Base-by-base conservation (phyloP, 2,888 invertebrate species). In the Serripes groenlandicus region DNA sequence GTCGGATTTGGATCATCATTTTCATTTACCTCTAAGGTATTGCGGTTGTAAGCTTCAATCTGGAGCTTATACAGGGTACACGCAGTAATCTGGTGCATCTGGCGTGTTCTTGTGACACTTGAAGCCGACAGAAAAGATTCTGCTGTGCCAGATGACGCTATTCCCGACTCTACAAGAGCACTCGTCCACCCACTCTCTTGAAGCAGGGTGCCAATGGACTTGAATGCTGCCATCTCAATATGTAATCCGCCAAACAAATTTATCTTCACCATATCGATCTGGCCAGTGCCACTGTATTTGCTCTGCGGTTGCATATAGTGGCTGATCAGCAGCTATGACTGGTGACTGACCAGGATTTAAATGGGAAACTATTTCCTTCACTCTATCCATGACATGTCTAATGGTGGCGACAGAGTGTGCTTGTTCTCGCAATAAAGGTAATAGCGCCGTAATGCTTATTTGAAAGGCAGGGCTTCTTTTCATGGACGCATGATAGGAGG, bases 191-290 rank as follows among this genome's bases (percentile, higher is more conserved):
- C 92, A 83, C 86, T 89, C 30, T 69, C 89, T n/a, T 88, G 54
- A 1, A 92, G 78, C 69, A 78, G 72, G 66, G 78, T 73, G 9
- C 91, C 91, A 11, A 91, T 21, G 9, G 87, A 69, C 60, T 83
- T 89, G 78, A 91, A 75, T 21, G 83, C 73, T 21, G 90, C 89
- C 87, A 91, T 87, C 73, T 92, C 91, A 69, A 89, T 91, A 75
- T 93, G 92, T 58, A 93, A 76, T n/a, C 92, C 91, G 21, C 92
- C 92, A 68, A 93, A 78, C 87, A 92, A 85, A 78, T 35, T 87
- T 83, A 15, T 89, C 85, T 56, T 92, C 91, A 18, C 90, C 91
- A 80, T 88, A 84, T n/a, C 49, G 34, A 0, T 91, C 76, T 26
- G 82, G 75, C 66, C 71, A 78, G 18, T n/a, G 28, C 78, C 78